Evolutionary conservation across 2,888 invertebrate species (phyloP).

Genomic region (Aplocera efformata): DNA sequence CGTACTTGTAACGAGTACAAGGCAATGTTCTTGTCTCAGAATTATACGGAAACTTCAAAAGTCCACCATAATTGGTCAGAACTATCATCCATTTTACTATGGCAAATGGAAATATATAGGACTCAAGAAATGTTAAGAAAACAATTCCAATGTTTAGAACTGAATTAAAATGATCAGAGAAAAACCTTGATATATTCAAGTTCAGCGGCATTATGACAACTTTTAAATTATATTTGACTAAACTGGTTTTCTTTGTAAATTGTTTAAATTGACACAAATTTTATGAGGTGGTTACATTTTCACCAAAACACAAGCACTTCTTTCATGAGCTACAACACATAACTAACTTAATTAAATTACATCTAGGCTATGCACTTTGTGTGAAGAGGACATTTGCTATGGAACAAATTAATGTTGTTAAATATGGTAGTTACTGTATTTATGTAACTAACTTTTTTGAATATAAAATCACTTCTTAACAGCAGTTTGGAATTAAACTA

Average conservation of each 20-base stretch:
- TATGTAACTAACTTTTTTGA: too few relatives aligned
- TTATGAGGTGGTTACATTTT: neutral
- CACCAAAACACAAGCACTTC: too few relatives aligned
- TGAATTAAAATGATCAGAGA: slow-evolving; percentile 32
- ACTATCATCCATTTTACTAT: slow-evolving; percentile 53
- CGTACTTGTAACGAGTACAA: slow-evolving; percentile 40
- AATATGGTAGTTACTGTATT: too few relatives aligned
- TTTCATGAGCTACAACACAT: neutral
- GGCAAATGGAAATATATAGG: slow-evolving; percentile 47
- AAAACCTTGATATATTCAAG: slow-evolving; percentile 26
- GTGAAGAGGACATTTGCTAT: too few relatives aligned
- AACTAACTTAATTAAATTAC: slow-evolving; percentile 13
- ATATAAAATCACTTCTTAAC: too few relatives aligned
- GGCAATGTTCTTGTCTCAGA: slow-evolving; percentile 15
- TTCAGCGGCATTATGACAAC: slow-evolving; percentile 16
- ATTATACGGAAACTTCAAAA: slow-evolving; percentile 22
- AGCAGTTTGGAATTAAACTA: too few relatives aligned
- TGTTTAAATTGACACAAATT: neutral
- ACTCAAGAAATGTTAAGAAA: slow-evolving; percentile 46
- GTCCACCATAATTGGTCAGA: slow-evolving; percentile 41
- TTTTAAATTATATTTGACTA: neutral
- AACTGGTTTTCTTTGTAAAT: neutral
- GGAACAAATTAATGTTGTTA: too few relatives aligned
- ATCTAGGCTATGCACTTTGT: too few relatives aligned
- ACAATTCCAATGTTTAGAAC: slow-evolving; percentile 41